Base-by-base conservation (phyloP, 2,888 invertebrate genomes). In the Germaria angustata region DNA sequence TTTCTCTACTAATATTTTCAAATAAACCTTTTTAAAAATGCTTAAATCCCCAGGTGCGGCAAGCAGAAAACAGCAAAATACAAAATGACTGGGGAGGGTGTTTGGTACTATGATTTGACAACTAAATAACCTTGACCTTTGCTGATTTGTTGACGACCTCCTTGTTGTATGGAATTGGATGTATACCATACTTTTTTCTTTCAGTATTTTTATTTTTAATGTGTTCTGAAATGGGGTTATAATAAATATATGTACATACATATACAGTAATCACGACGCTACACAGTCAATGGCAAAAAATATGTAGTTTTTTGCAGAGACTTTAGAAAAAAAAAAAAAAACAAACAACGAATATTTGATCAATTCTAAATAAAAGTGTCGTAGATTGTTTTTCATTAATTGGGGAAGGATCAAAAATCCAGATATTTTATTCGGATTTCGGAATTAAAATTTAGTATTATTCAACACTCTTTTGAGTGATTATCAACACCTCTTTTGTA, bases 131-230 rank as follows among this genome's bases (percentile, higher is more conserved):
- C 82, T 82, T 82, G 82, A 82, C 79, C 69, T 82, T 82, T 75
- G 79, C 51, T 75, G 82, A 82, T 82, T 82, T 82, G 79, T 66
- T 73, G 69, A 46, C 82, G 75, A 82, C 73, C 82, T 82, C 75
- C 75, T 75, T 17, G 75, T 39, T 34, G 59, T 61, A 39, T 46
- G 22, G 22, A 11, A 36, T 57, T 39, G 20, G 20, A 32, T 78
- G 44, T 24, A 32, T 17, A 44, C 51, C 6, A 41, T 13, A 41
- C 49, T 63, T 41, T 71, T 46, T 51, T 41, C 36, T 34, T 39
- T 9, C 20, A 46, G 9, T 34, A 34, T 36, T 36, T n/a, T 57
- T 39, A 44, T 63, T 44, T 71, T 61, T 55, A 17, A 13, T 36
- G 20, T 59, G 39, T 65, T 71, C 5, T 24, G 11, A 61, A 59